phyloP scores from a whole-genome alignment of 2,888 invertebrate species.

The Sacculina carcini region DNA sequence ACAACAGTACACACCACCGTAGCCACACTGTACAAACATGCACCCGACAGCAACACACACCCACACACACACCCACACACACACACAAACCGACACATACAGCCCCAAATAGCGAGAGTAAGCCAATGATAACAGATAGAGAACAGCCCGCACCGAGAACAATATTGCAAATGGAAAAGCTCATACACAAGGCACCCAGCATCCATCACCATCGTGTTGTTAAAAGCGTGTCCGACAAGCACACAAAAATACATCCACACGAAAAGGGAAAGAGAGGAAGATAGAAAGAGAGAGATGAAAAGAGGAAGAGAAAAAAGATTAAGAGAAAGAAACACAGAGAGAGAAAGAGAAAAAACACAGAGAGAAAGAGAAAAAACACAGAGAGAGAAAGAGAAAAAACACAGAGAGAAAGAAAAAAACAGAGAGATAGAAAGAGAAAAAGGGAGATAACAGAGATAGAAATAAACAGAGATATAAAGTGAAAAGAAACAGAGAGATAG shows the following conservation, averaged over 20 bases:
- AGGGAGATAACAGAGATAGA: too few relatives aligned
- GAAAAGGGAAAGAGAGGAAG: neutral
- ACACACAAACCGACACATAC: neutral
- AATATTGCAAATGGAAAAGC: too few relatives aligned
- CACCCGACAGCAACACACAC: neutral
- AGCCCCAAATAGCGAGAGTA: too few relatives aligned
- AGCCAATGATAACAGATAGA: too few relatives aligned
- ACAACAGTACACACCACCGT: too few relatives aligned
- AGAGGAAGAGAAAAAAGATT: neutral
- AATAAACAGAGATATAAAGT: too few relatives aligned
- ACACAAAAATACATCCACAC: neutral
- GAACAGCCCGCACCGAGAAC: constrained; percentile 11
- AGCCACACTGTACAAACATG: too few relatives aligned
- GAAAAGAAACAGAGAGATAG: too few relatives aligned
- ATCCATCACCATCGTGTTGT: neutral
- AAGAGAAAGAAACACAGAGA: constrained; percentile 1
- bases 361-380: constrained; percentile 3
- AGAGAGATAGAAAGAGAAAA: too few relatives aligned
- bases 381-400: too few relatives aligned
- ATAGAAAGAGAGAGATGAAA: neutral
- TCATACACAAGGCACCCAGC: neutral
- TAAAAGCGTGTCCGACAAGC: neutral
- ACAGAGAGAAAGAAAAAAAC: too few relatives aligned
- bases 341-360: neutral
- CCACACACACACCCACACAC: neutral